These are phyloP conservation scores for Carlito syrichta DNA, from an alignment of 2,113 vertebrate genomes.

Conservation along the genomic window DNA sequence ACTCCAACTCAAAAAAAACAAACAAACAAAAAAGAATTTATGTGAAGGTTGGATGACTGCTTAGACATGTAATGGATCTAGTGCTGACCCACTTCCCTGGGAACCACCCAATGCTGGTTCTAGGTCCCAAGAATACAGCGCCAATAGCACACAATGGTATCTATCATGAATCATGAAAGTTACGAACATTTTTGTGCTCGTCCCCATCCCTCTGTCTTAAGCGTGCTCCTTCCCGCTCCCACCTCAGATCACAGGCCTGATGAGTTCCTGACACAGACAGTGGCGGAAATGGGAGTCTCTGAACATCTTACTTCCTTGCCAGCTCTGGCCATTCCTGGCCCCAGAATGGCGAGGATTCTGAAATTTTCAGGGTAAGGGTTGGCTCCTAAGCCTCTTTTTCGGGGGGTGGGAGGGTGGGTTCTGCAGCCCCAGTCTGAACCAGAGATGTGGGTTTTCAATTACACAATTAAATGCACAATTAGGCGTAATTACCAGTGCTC, in stretches of 20 bases:
- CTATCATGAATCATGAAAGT: neutral
- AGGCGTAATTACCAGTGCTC: constrained; percentile 85
- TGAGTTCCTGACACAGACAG: neutral
- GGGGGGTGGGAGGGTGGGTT: neutral
- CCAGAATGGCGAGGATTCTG: neutral
- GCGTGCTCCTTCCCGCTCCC: neutral
- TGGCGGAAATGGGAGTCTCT: neutral
- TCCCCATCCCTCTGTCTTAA: neutral
- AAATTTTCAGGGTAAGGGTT: neutral
- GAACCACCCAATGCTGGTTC: neutral
- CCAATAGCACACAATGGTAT: neutral
- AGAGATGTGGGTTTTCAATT: constrained; percentile 85
- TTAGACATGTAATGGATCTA: neutral
- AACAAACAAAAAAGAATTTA: neutral
- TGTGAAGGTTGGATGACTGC: neutral
- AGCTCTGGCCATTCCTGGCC: neutral
- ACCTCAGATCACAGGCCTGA: neutral
- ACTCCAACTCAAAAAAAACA: too few relatives aligned
- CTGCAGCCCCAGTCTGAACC: constrained; percentile 71
- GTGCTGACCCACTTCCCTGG: neutral
- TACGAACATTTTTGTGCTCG: neutral
- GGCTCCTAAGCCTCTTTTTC: neutral
- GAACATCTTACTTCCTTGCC: neutral
- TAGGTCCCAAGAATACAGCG: neutral
- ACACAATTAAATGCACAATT: constrained; percentile 90